Base-by-base conservation (phyloP, 2,888 invertebrate species). In the Platynereis dumerilii region DNA sequence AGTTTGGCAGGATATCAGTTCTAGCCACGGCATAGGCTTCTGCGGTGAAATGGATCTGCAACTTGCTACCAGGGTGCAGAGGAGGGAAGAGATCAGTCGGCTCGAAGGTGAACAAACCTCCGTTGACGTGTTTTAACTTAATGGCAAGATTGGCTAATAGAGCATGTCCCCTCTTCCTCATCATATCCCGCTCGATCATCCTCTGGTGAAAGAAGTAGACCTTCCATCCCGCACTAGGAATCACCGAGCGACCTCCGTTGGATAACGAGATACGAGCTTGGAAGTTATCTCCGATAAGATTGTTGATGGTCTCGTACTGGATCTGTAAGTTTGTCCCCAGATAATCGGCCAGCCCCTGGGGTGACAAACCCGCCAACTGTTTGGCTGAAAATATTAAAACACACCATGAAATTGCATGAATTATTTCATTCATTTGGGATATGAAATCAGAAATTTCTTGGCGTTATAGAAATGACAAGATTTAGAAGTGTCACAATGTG, bases 1-100 rank as follows among this genome's bases (percentile, higher is more conserved):
- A 77, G 60, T 75, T 73, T 1, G 77, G 77, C 60, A 72, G 67
- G 3, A 69, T 67, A 60, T 76, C 75, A 0, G 76, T 74, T 17
- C 69, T 67, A 0, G 72, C 58, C 15, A 74, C 69, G 26, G 71
- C 70, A 44, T 69, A 73, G 22, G 69, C 69, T 3, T 57, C 58
- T 1, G 69, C 61, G 48, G 68, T 57, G 27, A 71, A 70, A 2
- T 28, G 60, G 57, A 75, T 70, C 5, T 26, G 54, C 2, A 69
- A 28, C 10, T 53, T 58, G 10, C 64, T 69, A 7, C 66, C 68
- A 24, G 73, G 67, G 24, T 29, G 69, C 20, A 71, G 58, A 34
- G 45, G 20, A 27, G 56, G 58, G 67, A 69, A 73, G 10, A 53
- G 65, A 39, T 12, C 52, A 44, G 58, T 62, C 7, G 69, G 69